These are phyloP conservation scores for Campodea augens DNA, from an alignment of 1,140 invertebrate species.

Conservation along the genomic window DNA sequence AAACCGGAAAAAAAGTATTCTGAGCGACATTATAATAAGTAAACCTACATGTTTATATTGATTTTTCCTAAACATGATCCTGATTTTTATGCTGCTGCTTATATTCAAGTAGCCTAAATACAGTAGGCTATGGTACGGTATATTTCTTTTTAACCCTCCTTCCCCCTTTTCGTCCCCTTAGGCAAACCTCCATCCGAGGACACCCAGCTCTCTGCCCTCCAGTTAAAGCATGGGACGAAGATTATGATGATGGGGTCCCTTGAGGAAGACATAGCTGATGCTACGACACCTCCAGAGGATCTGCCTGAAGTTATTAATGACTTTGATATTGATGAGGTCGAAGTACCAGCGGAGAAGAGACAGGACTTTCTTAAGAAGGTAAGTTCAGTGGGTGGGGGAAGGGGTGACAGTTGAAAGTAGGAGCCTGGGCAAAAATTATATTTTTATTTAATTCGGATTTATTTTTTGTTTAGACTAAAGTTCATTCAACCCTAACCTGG, in stretches of 20 bases:
- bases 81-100: too few relatives aligned
- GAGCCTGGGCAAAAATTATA: too few relatives aligned
- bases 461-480: too few relatives aligned
- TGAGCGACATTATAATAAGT: too few relatives aligned
- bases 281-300: constrained; percentile 51
- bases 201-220: constrained; percentile 42
- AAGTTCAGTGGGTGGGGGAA: too few relatives aligned
- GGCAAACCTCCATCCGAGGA: constrained; percentile 64
- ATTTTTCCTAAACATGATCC: too few relatives aligned
- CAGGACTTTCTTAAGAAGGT: constrained; percentile 37
- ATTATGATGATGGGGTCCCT: constrained; percentile 94
- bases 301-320: constrained; percentile 72
- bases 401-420: too few relatives aligned
- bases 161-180: constrained; percentile 23
- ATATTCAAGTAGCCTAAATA: background rate
- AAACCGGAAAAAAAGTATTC: too few relatives aligned
- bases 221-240: constrained; percentile 72
- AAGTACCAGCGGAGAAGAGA: constrained; percentile 59
- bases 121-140: background rate
- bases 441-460: too few relatives aligned
- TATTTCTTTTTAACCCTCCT: background rate
- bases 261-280: constrained; percentile 74
- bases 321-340: constrained; percentile 66
- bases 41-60: background rate
- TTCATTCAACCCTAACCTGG: too few relatives aligned